These are phyloP conservation scores for Magallana ariakensis DNA, from an alignment of 1,140 invertebrate genomes.

Conservation along the genomic window DNA sequence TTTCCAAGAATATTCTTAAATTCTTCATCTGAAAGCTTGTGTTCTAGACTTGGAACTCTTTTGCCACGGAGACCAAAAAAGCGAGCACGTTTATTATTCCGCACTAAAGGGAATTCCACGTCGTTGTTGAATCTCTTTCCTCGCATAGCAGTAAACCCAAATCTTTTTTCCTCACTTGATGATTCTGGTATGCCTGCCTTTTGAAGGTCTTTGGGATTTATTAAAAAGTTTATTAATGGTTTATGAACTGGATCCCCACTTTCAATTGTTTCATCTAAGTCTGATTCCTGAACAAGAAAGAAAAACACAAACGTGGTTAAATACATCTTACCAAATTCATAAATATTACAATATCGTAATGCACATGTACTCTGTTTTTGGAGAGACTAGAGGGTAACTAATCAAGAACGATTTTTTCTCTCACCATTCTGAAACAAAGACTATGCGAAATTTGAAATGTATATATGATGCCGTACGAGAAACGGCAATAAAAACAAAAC, in stretches of 20 bases:
- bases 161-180: slow-evolving; percentile 1
- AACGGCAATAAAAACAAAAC: too few relatives aligned
- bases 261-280: background rate
- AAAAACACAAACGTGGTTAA: too few relatives aligned
- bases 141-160: background rate
- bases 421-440: too few relatives aligned
- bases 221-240: slow-evolving; percentile 22
- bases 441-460: too few relatives aligned
- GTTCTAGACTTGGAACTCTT: slow-evolving; percentile 22
- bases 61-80: slow-evolving; percentile 22
- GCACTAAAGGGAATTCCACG: background rate
- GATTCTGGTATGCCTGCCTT: slow-evolving; percentile 8
- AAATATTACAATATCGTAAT: too few relatives aligned
- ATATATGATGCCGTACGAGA: too few relatives aligned
- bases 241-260: background rate
- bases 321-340: too few relatives aligned
- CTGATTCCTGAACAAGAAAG: background rate
- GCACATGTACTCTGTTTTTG: too few relatives aligned
- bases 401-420: too few relatives aligned
- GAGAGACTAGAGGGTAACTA: too few relatives aligned
- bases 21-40: slow-evolving; percentile 26
- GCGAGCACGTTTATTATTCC: slow-evolving; percentile 29
- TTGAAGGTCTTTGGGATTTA: background rate
- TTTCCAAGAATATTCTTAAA: slow-evolving; percentile 27
- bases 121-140: slow-evolving; percentile 17